These are phyloP conservation scores for Mechanitis messenoides DNA, from an alignment of 2,888 invertebrate species.

Conservation along the genomic window DNA sequence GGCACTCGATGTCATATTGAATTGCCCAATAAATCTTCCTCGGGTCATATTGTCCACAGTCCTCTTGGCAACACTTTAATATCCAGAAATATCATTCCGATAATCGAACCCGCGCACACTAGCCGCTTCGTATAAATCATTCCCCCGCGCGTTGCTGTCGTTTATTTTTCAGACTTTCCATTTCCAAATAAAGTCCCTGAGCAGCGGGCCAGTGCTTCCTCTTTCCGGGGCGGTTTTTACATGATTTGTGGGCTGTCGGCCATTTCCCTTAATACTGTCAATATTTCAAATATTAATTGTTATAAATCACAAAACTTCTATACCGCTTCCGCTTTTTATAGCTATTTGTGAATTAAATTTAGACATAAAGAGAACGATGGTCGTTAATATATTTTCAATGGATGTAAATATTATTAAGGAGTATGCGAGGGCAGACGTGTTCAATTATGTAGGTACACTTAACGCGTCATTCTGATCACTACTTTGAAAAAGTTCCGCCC, in stretches of 20 bases:
- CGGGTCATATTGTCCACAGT: slow-evolving; percentile 76
- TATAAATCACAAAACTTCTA: slow-evolving; percentile 72
- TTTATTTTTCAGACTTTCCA: slow-evolving; percentile 77
- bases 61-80: slow-evolving; percentile 75
- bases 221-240: slow-evolving; percentile 74
- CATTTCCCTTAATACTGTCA: slow-evolving; percentile 75
- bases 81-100: slow-evolving; percentile 75
- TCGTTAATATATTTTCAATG: slow-evolving; percentile 37
- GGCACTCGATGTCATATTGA: slow-evolving; percentile 69
- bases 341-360: slow-evolving; percentile 60
- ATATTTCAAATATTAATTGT: slow-evolving; percentile 77
- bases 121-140: slow-evolving; percentile 70
- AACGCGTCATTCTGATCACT: slow-evolving; percentile 71
- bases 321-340: slow-evolving; percentile 51
- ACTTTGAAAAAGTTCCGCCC: slow-evolving; percentile 74
- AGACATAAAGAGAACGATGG: slow-evolving; percentile 41
- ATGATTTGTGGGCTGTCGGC: slow-evolving; percentile 74
- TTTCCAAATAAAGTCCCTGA: slow-evolving; percentile 75
- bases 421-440: slow-evolving; percentile 58
- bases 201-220: slow-evolving; percentile 73
- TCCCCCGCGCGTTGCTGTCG: slow-evolving; percentile 62
- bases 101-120: slow-evolving; percentile 68
- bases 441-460: slow-evolving; percentile 75
- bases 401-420: slow-evolving; percentile 42
- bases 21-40: slow-evolving; percentile 74